phyloP scores from a whole-genome alignment of 2,888 invertebrate species.

The Drosophila conformis region DNA sequence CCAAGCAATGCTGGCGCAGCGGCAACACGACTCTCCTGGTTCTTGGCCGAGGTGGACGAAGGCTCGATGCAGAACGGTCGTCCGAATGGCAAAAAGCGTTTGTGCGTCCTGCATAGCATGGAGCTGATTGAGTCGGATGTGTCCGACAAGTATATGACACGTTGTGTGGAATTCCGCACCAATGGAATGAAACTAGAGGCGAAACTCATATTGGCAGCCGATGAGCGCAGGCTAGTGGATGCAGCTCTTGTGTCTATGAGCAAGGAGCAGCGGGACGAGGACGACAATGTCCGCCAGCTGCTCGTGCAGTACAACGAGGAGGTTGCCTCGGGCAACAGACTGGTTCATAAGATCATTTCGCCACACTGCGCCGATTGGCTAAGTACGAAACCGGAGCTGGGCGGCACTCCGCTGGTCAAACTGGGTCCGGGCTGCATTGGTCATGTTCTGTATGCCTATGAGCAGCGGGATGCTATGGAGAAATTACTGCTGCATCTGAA shows the following conservation, averaged over 20 bases:
- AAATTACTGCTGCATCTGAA: slow-evolving; percentile 66
- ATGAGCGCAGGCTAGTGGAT: slow-evolving; percentile 66
- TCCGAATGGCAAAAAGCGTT: slow-evolving; percentile 37
- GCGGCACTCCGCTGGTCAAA: slow-evolving; percentile 46
- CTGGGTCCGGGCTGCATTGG: slow-evolving; percentile 44
- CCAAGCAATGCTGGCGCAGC: slow-evolving; percentile 13
- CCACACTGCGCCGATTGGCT: slow-evolving; percentile 51
- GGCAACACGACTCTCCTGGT: slow-evolving; percentile 77
- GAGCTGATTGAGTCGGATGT: slow-evolving; percentile 72
- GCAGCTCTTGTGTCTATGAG: slow-evolving; percentile 52
- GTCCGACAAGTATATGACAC: slow-evolving; percentile 67
- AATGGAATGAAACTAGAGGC: slow-evolving; percentile 63
- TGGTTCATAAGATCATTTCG: slow-evolving; percentile 64
- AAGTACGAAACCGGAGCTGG: slow-evolving; percentile 38
- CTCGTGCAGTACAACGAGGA: slow-evolving; percentile 68
- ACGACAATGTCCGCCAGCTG: slow-evolving; percentile 30
- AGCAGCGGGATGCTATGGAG: slow-evolving; percentile 61
- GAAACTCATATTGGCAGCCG: slow-evolving; percentile 70
- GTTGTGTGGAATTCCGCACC: slow-evolving; percentile 64
- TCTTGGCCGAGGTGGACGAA: slow-evolving; percentile 75
- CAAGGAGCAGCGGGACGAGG: slow-evolving; percentile 38
- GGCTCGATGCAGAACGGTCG: slow-evolving; percentile 42
- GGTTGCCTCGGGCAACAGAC: slow-evolving; percentile 20
- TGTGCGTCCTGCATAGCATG: slow-evolving; percentile 73
- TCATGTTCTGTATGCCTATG: slow-evolving; percentile 59